These are phyloP conservation scores for Alcis repandata DNA, from an alignment of 2,888 invertebrate genomes.

Conservation along the genomic window DNA sequence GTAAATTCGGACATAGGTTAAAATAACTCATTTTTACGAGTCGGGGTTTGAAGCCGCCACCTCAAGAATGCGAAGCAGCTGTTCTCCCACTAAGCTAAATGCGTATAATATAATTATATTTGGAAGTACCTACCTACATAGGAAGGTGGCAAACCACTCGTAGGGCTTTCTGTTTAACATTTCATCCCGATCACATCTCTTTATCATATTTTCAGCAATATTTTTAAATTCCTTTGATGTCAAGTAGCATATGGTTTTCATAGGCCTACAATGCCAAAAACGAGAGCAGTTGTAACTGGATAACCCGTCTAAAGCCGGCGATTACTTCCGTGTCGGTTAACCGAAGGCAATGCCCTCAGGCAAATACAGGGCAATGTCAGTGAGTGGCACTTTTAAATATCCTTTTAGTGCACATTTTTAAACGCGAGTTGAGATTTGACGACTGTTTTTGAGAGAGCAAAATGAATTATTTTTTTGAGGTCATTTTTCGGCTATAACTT, in stretches of 20 bases:
- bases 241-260: neutral
- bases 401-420: constrained; percentile 51
- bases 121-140: no score
- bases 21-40: no score
- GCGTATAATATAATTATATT: no score
- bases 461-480: neutral
- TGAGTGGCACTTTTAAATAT: constrained; percentile 65
- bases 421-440: constrained; percentile 14
- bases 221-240: neutral
- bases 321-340: constrained; percentile 59
- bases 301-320: constrained; percentile 31
- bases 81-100: no score
- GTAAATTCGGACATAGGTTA: no score
- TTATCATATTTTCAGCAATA: no score
- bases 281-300: constrained; percentile 46
- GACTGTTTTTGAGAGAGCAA: constrained; percentile 2
- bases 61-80: no score
- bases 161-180: no score
- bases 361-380: constrained; percentile 70
- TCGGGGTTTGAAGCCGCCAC: no score
- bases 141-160: no score
- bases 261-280: constrained; percentile 46
- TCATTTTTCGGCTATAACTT: no score
- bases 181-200: no score
- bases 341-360: constrained; percentile 76